Percentiles rank a stretch among this genome's conserved stretches.
These are phyloP conservation scores for Ligdia adustata DNA, from an alignment of 2,888 invertebrate species.

Conservation along the genomic window DNA sequence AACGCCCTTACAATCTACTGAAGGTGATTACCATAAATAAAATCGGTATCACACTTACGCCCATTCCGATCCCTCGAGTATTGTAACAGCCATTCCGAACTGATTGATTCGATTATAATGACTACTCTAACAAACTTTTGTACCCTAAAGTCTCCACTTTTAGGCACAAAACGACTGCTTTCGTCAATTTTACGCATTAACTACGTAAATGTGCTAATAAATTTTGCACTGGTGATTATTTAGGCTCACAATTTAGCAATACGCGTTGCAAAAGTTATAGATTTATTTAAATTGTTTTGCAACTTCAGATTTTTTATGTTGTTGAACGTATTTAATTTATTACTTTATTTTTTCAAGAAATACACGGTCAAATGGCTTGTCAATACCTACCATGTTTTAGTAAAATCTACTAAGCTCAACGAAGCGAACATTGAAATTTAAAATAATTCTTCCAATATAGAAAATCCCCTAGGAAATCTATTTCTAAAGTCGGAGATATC, in stretches of 20 bases:
- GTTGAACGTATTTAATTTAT: too few relatives aligned
- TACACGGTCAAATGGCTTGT: too few relatives aligned
- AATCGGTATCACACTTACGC: slow-evolving; percentile 38
- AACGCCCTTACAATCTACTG: too few relatives aligned
- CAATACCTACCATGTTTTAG: too few relatives aligned
- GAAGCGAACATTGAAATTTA: too few relatives aligned
- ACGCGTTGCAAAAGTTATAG: slow-evolving; percentile 46
- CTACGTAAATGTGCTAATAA: slow-evolving; percentile 62
- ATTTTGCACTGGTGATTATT: slow-evolving; percentile 65
- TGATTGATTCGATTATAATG: slow-evolving; percentile 79
- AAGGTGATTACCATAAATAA: slow-evolving; percentile 24
- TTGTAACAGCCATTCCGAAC: slow-evolving; percentile 53
- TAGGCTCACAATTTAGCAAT: slow-evolving; percentile 60
- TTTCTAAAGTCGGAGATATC: too few relatives aligned
- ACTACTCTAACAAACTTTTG: slow-evolving; percentile 63
- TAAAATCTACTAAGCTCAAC: too few relatives aligned
- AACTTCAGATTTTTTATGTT: too few relatives aligned
- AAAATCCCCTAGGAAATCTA: too few relatives aligned
- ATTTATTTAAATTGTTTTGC: slow-evolving; percentile 64
- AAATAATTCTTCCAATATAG: too few relatives aligned
- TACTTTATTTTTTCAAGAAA: too few relatives aligned
- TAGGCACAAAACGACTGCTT: slow-evolving; percentile 56
- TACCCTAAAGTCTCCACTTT: slow-evolving; percentile 25
- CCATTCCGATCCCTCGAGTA: slow-evolving; percentile 50
- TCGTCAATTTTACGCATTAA: slow-evolving; percentile 70